phyloP scores from a whole-genome alignment of 2,797 vertebrate species.

The Xenopus petersii region DNA sequence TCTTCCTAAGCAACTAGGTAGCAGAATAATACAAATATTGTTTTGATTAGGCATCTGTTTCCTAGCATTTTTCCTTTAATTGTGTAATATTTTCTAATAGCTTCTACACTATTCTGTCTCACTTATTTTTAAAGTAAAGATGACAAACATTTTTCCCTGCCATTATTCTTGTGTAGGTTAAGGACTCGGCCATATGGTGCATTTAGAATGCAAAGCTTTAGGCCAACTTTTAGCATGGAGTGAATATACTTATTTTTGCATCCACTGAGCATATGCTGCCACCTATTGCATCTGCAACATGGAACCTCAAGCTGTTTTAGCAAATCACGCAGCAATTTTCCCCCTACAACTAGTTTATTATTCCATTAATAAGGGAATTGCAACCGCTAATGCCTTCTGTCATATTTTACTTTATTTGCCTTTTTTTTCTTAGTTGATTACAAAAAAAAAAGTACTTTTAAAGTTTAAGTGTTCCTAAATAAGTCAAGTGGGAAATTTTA shows the following conservation, averaged over 20 bases:
- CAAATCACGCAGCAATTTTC: neutral
- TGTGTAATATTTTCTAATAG: slow-evolving; percentile 36
- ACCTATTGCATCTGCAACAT: slow-evolving; percentile 54
- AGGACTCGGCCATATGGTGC: slow-evolving; percentile 50
- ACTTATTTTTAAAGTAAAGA: slow-evolving; percentile 49
- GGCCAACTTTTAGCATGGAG: slow-evolving; percentile 44
- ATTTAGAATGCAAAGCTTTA: slow-evolving; percentile 48
- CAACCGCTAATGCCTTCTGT: neutral
- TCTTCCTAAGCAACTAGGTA: neutral
- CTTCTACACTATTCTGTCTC: slow-evolving; percentile 40
- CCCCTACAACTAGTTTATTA: neutral
- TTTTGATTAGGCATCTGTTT: slow-evolving; percentile 40
- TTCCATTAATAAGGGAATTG: neutral
- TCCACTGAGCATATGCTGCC: slow-evolving; percentile 64
- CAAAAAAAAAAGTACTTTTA: too few species aligned
- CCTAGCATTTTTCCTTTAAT: slow-evolving; percentile 19
- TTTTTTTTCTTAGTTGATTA: too few species aligned
- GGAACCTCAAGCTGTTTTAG: slow-evolving; percentile 15
- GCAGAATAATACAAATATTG: slow-evolving; percentile 31
- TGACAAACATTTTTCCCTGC: slow-evolving; percentile 56
- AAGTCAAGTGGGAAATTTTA: too few species aligned
- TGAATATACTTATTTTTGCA: neutral
- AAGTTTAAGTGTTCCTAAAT: too few species aligned
- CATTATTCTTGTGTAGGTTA: slow-evolving; percentile 60
- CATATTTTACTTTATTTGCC: neutral